These are phyloP conservation scores for Pararge aegeria DNA, from an alignment of 1,140 invertebrate species.

Conservation along the genomic window DNA sequence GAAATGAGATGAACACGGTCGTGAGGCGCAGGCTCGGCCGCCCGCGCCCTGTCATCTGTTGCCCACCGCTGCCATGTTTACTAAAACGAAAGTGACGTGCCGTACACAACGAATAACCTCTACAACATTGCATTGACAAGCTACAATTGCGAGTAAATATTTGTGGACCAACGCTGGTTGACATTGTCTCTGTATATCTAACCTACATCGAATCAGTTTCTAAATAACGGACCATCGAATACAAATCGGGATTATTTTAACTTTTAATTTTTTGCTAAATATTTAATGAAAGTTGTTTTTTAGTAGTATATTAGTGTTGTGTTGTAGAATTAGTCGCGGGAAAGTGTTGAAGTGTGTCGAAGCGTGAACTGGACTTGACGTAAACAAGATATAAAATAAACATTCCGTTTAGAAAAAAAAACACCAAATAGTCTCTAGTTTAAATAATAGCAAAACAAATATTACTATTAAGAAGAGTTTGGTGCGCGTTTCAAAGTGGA, in stretches of 20 bases:
- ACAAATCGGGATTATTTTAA: conserved; percentile 12
- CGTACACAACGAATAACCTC: conserved; percentile 75
- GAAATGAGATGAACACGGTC: conserved; percentile 66
- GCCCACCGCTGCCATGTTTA: conserved; percentile 75
- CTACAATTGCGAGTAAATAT: conserved; percentile 28
- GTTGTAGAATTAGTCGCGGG: conserved; percentile 6
- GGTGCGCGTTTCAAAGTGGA: conserved; percentile 10
- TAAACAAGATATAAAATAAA: not conserved
- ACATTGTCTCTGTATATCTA: conserved; percentile 31
- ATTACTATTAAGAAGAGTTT: conserved; percentile 5
- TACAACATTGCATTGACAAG: conserved; percentile 1
- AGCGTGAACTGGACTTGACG: not conserved
- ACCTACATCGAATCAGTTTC: conserved; percentile 57
- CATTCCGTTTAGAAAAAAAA: not conserved
- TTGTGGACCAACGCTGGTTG: conserved; percentile 34
- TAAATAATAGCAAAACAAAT: not conserved
- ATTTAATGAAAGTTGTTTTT: conserved; percentile 14
- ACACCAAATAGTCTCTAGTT: conserved; percentile 17
- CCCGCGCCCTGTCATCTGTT: conserved; percentile 76
- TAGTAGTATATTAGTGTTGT: conserved; percentile 19
- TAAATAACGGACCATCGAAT: conserved; percentile 16
- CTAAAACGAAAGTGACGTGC: conserved; percentile 72
- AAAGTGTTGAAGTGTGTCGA: conserved; percentile 16
- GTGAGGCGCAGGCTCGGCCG: conserved; percentile 65
- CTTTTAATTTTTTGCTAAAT: conserved; percentile 15